A percentile compares a stretch with the other conserved stretches of the same genome.
phyloP scores from a whole-genome alignment of 2,888 invertebrate genomes.

The Hecatera dysodea region DNA sequence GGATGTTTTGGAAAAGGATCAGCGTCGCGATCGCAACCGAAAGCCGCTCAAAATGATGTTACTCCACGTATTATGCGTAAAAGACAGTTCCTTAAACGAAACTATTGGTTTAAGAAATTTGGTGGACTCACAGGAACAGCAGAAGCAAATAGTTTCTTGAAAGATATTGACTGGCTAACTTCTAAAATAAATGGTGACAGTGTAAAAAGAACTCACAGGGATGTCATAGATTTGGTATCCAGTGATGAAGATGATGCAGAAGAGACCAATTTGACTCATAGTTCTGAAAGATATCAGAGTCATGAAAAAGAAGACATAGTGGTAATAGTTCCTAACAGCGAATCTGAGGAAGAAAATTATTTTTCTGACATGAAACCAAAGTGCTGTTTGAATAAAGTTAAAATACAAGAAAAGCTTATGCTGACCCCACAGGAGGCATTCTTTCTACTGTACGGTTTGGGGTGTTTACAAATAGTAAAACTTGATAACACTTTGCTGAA shows the following conservation, averaged over 20 bases:
- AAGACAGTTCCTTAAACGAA: constrained; percentile 91
- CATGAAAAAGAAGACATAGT: constrained; percentile 83
- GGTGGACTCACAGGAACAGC: constrained; percentile 66
- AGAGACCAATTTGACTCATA: constrained; percentile 59
- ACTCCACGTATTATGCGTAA: constrained; percentile 89
- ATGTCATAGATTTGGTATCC: constrained; percentile 87
- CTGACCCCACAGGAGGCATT: constrained; percentile 95
- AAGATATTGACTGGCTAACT: constrained; percentile 78
- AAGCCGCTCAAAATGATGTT: constrained; percentile 78
- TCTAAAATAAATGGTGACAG: constrained; percentile 78
- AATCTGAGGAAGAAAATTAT: constrained; percentile 92
- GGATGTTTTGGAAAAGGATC: constrained; percentile 95
- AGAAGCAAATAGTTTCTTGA: constrained; percentile 76
- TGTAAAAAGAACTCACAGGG: constrained; percentile 73
- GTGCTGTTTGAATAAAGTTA: constrained; percentile 91
- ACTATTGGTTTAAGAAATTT: constrained; percentile 89
- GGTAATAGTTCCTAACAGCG: constrained; percentile 92
- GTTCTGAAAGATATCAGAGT: constrained; percentile 65
- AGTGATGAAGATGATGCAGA: constrained; percentile 80
- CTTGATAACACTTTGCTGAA: constrained; percentile 87
- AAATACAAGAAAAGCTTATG: constrained; percentile 92
- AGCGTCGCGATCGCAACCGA: constrained; percentile 90
- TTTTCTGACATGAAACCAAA: constrained; percentile 91
- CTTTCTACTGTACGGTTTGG: constrained; percentile 92
- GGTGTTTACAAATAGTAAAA: constrained; percentile 92